These are phyloP conservation scores for Cebus imitator DNA, from an alignment of 2,113 vertebrate genomes.

Conservation along the genomic window DNA sequence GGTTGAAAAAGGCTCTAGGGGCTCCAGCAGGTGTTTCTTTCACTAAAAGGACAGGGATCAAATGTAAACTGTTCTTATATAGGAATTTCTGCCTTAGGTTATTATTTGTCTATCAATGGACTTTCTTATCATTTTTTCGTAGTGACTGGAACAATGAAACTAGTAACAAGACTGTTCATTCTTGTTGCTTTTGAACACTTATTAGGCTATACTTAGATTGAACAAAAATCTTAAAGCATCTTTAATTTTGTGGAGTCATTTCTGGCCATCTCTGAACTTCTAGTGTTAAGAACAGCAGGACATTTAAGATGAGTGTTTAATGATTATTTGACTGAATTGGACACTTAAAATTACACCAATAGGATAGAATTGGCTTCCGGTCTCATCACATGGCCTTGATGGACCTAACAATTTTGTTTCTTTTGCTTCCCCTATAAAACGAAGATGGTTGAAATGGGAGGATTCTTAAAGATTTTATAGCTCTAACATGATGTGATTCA, in stretches of 20 bases:
- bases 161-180: slow-evolving; percentile 6
- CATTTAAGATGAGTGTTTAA: background rate
- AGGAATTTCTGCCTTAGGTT: slow-evolving; percentile 18
- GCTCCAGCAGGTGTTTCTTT: slow-evolving; percentile 29
- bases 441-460: background rate
- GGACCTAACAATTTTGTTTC: background rate
- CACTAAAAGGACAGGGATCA: background rate
- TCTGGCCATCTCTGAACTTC: background rate
- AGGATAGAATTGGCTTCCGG: background rate
- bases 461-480: slow-evolving; percentile 26
- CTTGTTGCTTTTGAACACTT: background rate
- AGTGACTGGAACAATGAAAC: background rate
- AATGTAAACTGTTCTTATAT: slow-evolving; percentile 23
- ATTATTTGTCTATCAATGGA: background rate
- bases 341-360: background rate
- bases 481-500: background rate
- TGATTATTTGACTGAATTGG: background rate
- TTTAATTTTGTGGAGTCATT: slow-evolving; percentile 25
- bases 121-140: slow-evolving; percentile 9
- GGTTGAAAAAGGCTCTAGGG: slow-evolving; percentile 34
- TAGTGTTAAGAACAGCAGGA: background rate
- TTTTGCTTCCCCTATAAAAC: background rate
- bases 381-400: background rate
- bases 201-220: background rate
- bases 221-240: background rate